Evolutionary conservation across 2,888 invertebrate species (phyloP).

Genomic region (Latrodectus elegans): DNA sequence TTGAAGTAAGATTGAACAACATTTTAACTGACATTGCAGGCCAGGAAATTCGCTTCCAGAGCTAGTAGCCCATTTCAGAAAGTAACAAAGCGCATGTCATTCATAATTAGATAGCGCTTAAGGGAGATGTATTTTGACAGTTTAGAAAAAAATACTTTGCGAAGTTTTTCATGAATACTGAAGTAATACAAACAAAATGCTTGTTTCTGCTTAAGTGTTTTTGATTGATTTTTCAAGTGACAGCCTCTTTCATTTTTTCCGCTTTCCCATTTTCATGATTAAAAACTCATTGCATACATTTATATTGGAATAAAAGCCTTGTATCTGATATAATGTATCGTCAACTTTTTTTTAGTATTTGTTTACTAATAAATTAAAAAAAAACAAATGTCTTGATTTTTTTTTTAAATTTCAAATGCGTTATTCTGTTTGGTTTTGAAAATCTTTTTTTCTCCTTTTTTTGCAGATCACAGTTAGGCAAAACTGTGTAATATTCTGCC

Average conservation of each 20-base stretch:
- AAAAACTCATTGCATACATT: constrained; percentile 28
- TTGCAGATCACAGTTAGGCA: no score
- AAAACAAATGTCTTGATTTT: not conserved
- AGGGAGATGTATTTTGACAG: constrained; percentile 37
- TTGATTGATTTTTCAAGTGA: constrained; percentile 57
- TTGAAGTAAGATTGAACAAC: not conserved
- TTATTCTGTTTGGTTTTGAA: no score
- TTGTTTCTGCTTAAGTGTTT: constrained; percentile 32
- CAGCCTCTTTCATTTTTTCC: constrained; percentile 40
- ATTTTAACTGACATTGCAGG: constrained; percentile 12
- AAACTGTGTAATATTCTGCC: no score
- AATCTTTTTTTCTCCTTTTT: no score
- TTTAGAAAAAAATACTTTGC: not conserved
- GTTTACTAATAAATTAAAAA: not conserved
- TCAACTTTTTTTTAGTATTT: not conserved
- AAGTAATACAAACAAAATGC: not conserved
- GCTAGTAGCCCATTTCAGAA: not conserved
- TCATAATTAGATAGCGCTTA: constrained; percentile 52
- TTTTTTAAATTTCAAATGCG: no score
- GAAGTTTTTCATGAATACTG: not conserved
- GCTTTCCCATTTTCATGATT: constrained; percentile 24
- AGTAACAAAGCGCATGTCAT: constrained; percentile 21
- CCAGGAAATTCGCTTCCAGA: not conserved
- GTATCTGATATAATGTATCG: not conserved
- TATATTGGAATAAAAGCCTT: not conserved